Evolutionary conservation across 2,113 vertebrate species (phyloP), one percentile per base, ranked within the genome.

Genomic region (Cichladusa arquata): DNA sequence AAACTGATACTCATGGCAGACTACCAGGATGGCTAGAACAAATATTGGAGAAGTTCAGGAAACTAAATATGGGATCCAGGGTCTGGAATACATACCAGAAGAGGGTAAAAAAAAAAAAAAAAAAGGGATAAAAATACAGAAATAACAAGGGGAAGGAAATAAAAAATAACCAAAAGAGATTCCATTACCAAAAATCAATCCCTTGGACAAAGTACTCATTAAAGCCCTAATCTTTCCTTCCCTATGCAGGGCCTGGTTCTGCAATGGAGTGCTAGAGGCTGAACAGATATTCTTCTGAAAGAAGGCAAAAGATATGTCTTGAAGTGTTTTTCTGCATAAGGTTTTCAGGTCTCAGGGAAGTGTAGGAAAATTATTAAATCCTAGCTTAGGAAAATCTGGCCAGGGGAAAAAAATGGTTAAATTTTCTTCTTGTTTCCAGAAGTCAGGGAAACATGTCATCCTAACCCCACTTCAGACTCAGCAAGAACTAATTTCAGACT

Each of bases 111-210:
- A 29, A 84, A 38, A 62, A 44, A 70, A 28, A 62, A 51, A 62
- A 28, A 64, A 60, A 44, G 4, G 31, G 50, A 66, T 84, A 95
- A 82, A 94, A 90, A 69, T 87, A 82, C 47, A 94, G 51, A 79
- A 94, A 95, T 69, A 94, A 93, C 47, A 88, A 92, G 83, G 64
- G n/a, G 77, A 94, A 97, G 93, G 96, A 97, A 97, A 96, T 94
- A 96, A 96, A 96, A 96, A 96, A 96, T 83, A 96, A 96, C 94
- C 93, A 95, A 94, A 97, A 88, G 90, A 93, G 48, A 96, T 97
- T 96, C 86, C 6, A 3, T 95, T 91, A 94, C 86, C 61, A 83
- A 92, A 93, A 97, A 44, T 33, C 81, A 95, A 45, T 86, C 76
- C 40, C 65, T 86, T 42, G 81, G 92, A 94, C 65, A 60, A 96